phyloP scores from a whole-genome alignment of 2,113 vertebrate species.

The Tor tambroides region DNA sequence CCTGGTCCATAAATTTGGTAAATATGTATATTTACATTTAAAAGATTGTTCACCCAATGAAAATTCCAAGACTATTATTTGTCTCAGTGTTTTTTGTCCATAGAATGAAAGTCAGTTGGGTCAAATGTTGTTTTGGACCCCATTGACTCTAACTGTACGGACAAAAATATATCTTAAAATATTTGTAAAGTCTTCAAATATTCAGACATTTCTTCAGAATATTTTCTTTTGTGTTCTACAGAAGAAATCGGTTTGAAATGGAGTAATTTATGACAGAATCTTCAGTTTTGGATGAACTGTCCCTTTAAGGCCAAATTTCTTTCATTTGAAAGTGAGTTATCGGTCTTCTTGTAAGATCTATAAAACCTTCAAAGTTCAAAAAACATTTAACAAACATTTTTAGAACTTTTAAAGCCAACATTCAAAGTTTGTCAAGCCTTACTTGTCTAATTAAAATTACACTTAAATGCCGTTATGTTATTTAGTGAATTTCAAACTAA shows the following conservation, averaged over 20 bases:
- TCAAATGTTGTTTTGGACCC: neutral
- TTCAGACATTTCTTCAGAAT: neutral
- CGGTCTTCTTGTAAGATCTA: neutral
- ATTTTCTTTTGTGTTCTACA: neutral
- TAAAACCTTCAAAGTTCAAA: neutral
- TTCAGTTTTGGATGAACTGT: neutral
- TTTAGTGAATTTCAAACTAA: neutral
- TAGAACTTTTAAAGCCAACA: neutral
- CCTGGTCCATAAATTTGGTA: neutral
- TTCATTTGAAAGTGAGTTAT: neutral
- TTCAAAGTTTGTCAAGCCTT: neutral
- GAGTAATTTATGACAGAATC: neutral
- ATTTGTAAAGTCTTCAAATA: neutral
- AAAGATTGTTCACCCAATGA: neutral
- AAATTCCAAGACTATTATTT: neutral
- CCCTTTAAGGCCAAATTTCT: neutral
- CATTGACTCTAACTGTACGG: neutral
- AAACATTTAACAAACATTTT: neutral
- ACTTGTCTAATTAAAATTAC: neutral
- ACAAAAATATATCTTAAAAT: neutral
- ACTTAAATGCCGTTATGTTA: neutral
- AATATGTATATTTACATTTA: neutral
- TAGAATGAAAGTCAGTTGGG: neutral
- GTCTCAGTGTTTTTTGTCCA: neutral
- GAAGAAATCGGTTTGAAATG: neutral